Conservation (phyloP, 2,797 vertebrate species). For the Lagocephalus sceleratus region DNA sequence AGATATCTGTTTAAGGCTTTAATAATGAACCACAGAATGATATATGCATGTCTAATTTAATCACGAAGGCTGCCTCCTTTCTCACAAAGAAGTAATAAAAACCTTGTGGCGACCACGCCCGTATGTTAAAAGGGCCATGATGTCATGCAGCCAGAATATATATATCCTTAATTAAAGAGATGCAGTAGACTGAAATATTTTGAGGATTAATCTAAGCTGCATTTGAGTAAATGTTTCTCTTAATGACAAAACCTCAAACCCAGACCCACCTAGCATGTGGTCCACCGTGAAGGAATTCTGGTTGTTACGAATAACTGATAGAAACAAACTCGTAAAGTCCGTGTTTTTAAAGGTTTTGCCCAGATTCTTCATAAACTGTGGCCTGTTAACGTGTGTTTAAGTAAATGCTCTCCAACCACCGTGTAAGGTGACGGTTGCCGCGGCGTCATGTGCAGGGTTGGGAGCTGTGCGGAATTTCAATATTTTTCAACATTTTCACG, state of each 20-base stretch:
- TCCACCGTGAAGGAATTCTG: too few species aligned
- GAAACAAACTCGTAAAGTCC: too few species aligned
- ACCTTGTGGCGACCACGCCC: slow-evolving; percentile 37
- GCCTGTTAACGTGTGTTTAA: too few species aligned
- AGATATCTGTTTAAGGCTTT: too few species aligned
- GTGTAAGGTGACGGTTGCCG: too few species aligned
- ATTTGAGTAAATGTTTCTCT: slow-evolving; percentile 41
- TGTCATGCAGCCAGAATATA: slow-evolving; percentile 29
- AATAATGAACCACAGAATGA: slow-evolving; percentile 30
- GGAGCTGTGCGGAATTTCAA: too few species aligned
- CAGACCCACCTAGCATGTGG: not conserved
- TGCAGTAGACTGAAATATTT: slow-evolving; percentile 29
- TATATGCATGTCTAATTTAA: slow-evolving; percentile 37
- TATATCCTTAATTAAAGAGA: slow-evolving; percentile 43
- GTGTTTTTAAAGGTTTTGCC: too few species aligned
- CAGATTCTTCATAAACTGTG: too few species aligned
- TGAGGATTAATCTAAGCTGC: slow-evolving; percentile 32
- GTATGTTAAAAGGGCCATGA: slow-evolving; percentile 40
- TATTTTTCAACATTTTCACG: too few species aligned
- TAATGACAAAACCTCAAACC: slow-evolving; percentile 50
- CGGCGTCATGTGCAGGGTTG: too few species aligned
- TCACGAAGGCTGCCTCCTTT: slow-evolving; percentile 36
- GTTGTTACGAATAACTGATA: too few species aligned
- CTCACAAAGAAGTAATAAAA: slow-evolving; percentile 38
- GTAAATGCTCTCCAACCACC: too few species aligned